Evolutionary conservation across 2,797 vertebrate genomes (phyloP).

Genomic region (Nasua narica): DNA sequence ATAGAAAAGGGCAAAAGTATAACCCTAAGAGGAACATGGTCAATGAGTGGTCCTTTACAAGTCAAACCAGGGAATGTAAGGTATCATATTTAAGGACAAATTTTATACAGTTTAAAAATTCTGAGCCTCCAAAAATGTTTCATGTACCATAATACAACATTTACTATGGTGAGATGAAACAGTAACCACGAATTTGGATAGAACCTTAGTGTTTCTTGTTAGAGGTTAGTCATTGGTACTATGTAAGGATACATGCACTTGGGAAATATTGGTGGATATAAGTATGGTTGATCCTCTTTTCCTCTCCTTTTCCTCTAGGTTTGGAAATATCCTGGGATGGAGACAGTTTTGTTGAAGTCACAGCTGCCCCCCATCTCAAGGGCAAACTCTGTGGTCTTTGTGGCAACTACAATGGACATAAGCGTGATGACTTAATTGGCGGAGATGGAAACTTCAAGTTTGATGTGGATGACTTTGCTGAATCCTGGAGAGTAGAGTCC

Average conservation of each 20-base stretch:
- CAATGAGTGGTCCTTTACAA: neutral
- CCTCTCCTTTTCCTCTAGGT: slow-evolving; percentile 82
- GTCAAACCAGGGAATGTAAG: neutral
- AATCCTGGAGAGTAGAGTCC: slow-evolving; percentile 95
- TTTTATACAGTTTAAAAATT: neutral
- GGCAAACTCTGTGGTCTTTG: slow-evolving; percentile 96
- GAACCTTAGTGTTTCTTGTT: rapidly evolving
- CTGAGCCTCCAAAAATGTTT: neutral
- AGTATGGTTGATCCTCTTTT: neutral
- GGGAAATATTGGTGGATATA: neutral
- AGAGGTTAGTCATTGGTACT: no score
- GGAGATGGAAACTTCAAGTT: slow-evolving; percentile 96
- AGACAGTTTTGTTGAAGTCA: slow-evolving; percentile 98
- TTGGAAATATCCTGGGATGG: slow-evolving; percentile 99
- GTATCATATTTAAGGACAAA: neutral
- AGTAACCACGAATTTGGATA: neutral
- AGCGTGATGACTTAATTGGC: slow-evolving; percentile 94
- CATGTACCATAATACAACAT: neutral
- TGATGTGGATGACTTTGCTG: slow-evolving; percentile 97
- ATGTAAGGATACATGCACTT: neutral
- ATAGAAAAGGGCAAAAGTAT: neutral
- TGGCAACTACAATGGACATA: slow-evolving; percentile 98
- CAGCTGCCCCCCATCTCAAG: slow-evolving; percentile 93
- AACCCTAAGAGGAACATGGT: neutral
- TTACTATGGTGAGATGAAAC: neutral